A percentile compares a stretch with the other conserved stretches of the same genome.
phyloP scores from a whole-genome alignment of 2,113 vertebrate species.

The Procapra przewalskii region DNA sequence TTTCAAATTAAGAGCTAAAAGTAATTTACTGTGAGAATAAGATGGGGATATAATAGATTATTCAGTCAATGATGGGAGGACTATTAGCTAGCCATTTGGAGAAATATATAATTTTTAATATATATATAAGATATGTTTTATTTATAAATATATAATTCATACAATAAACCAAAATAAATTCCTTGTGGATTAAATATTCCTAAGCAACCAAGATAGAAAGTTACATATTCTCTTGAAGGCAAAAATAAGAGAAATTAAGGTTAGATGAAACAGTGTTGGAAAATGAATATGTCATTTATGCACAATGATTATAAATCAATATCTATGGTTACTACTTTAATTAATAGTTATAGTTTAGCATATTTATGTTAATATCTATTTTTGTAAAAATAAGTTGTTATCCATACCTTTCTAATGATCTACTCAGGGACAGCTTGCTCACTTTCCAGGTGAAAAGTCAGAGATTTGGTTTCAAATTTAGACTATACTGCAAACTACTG shows the following conservation, averaged over 20 bases:
- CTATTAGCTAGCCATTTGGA: conserved; percentile 16
- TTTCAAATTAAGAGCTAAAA: conserved; percentile 10
- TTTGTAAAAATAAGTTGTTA: background rate
- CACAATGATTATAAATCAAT: background rate
- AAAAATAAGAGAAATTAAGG: background rate
- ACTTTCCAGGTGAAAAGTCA: background rate
- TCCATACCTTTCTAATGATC: background rate
- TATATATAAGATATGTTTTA: background rate
- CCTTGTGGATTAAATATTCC: background rate
- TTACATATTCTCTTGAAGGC: background rate
- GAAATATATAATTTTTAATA: background rate
- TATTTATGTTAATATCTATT: background rate
- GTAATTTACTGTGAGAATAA: background rate
- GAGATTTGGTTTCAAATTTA: background rate
- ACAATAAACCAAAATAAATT: background rate
- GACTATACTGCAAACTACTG: background rate
- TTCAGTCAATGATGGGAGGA: background rate
- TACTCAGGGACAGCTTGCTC: background rate
- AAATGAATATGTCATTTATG: conserved; percentile 9
- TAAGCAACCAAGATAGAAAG: background rate
- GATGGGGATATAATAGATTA: background rate
- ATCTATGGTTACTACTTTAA: background rate
- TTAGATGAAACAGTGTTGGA: background rate
- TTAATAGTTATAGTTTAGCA: background rate
- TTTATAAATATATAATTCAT: conserved; percentile 33